Percentiles rank a stretch among this genome's conserved stretches.
Conservation (phyloP, 2,888 invertebrate species). For the Lomographa bimaculata region DNA sequence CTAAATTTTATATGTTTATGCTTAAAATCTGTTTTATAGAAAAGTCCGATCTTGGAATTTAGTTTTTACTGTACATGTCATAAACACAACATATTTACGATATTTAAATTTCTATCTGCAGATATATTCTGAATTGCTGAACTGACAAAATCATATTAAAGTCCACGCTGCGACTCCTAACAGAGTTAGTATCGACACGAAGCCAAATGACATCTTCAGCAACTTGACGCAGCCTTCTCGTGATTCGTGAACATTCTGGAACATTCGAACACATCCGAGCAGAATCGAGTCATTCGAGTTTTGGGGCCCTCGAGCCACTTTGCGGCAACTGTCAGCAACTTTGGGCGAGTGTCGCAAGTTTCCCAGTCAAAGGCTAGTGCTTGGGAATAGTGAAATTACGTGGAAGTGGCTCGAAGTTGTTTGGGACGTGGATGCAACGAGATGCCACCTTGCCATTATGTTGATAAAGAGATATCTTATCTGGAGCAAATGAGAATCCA, state of each 20-base stretch:
- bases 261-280: conserved; percentile 11
- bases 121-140: neutral
- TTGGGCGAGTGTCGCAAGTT: conserved; percentile 29
- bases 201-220: conserved; percentile 13
- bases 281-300: conserved; percentile 11
- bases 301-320: conserved; percentile 22
- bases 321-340: conserved; percentile 31
- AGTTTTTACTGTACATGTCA: too few relatives aligned
- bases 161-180: conserved; percentile 4
- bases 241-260: too few relatives aligned
- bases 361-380: conserved; percentile 27
- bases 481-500: neutral
- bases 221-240: neutral
- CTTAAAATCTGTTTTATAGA: too few relatives aligned
- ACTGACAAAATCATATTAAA: conserved; percentile 9
- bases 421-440: conserved; percentile 11
- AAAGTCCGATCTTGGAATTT: too few relatives aligned
- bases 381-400: conserved; percentile 16
- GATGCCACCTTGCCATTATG: neutral
- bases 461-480: neutral
- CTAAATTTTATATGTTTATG: too few relatives aligned
- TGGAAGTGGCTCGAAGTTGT: conserved; percentile 14
- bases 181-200: conserved; percentile 10
- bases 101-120: neutral
- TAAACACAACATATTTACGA: too few relatives aligned